These are phyloP conservation scores for Anguilla anguilla DNA, from an alignment of 2,797 vertebrate genomes.

Conservation along the genomic window DNA sequence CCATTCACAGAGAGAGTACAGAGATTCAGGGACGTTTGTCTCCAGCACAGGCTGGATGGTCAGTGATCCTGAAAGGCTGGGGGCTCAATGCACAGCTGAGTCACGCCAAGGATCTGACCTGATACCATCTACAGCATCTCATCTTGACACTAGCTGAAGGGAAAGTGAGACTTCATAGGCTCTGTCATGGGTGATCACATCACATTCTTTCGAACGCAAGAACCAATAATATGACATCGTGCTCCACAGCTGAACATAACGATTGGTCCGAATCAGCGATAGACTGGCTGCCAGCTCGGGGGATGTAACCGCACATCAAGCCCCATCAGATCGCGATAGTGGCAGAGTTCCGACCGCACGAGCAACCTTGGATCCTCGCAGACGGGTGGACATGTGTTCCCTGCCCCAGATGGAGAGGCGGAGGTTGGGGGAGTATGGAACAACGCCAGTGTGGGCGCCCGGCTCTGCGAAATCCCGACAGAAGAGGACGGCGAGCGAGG, in stretches of 20 bases:
- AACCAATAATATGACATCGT: background rate
- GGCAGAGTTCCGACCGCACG: background rate
- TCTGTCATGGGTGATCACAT: background rate
- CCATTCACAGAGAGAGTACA: conserved; percentile 5
- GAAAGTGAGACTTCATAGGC: background rate
- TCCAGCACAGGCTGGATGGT: background rate
- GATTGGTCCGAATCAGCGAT: background rate
- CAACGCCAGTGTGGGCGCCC: background rate
- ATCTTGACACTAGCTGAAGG: background rate
- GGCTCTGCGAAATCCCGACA: background rate
- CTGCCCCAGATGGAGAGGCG: background rate
- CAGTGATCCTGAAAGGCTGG: background rate
- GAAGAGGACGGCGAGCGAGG: background rate
- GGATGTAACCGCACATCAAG: background rate
- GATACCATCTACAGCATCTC: background rate
- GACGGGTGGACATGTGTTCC: background rate
- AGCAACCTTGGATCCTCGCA: background rate
- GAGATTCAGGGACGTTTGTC: background rate
- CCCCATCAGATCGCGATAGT: no score
- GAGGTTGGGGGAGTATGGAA: background rate
- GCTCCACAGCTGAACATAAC: background rate
- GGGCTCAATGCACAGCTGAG: background rate
- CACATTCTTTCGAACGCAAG: background rate
- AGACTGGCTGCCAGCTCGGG: background rate
- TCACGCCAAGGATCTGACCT: background rate